These are phyloP conservation scores for Trichomalopsis sarcophagae DNA, from an alignment of 1,140 invertebrate species.

Conservation along the genomic window DNA sequence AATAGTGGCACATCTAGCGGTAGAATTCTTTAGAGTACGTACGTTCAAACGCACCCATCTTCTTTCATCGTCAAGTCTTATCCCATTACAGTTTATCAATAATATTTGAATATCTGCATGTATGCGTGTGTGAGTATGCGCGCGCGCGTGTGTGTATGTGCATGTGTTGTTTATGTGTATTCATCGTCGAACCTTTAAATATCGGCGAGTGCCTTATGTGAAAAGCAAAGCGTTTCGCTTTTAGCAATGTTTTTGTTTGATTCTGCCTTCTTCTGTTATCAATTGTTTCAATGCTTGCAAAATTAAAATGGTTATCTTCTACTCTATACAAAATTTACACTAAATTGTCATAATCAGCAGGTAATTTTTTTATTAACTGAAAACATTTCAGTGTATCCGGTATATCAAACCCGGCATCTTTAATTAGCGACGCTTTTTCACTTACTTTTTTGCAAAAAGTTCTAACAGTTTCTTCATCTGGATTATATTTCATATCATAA, in stretches of 20 bases:
- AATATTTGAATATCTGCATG: no score
- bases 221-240: no score
- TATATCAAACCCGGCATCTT: neutral
- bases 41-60: no score
- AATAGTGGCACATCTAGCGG: no score
- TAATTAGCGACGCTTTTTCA: neutral
- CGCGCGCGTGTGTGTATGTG: no score
- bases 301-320: neutral
- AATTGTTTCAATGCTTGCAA: neutral
- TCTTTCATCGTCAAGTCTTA: no score
- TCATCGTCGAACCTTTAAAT: neutral
- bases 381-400: neutral
- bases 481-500: neutral
- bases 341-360: neutral
- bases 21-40: no score
- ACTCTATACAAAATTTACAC: neutral
- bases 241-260: constrained; percentile 1
- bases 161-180: no score
- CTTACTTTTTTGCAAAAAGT: constrained; percentile 4
- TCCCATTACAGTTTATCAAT: no score
- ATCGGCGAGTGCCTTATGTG: no score
- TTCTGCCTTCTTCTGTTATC: neutral
- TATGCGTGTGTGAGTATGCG: no score
- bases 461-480: neutral
- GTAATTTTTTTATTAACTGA: neutral